Base-by-base conservation (phyloP, 2,113 vertebrate genomes). In the Neogale vison region DNA sequence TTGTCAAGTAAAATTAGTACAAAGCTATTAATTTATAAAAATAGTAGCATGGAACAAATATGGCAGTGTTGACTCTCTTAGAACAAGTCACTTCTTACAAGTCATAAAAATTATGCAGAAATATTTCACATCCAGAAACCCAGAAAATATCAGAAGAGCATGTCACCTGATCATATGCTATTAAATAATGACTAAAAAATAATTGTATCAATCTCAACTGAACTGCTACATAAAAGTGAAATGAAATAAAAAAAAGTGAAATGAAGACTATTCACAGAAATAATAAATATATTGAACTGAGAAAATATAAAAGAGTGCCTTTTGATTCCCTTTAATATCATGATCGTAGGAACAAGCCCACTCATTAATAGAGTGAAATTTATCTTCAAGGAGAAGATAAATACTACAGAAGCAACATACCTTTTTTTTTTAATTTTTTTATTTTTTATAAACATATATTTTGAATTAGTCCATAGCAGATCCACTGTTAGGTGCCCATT, bases 21-120 rank as follows among this genome's bases (percentile, higher is more conserved):
- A 86, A 79, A 61, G 42, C 42, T 83, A 91, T 92, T 90, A 87
- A 93, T 92, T 76, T 94, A 1, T 88, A 82, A 84, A 39, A 65
- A 42, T 52, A 80, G 18, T 80, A 14, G 26, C 42, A 79, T 21
- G 84, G 42, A 95, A 82, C 26, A 96, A 95, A 71, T 74, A 79
- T 3, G 18, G 10, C 6, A 65, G 17, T 85, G 55, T 84, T 96
- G 63, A 57, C 36, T 74, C 9, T 77, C 57, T 61, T 50, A 65
- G 36, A 65, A 67, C 20, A 94, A 77, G 23, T 72, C n/a, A 91
- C 14, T 74, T 20, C 45, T 45, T 47, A 81, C 2, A 74, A 45
- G 50, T 88, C 79, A 91, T 71, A 82, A 59, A 71, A 95, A 85
- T 55, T 39, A 77, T 39, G 29, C 42, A 90, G 65, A 93, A 96